A percentile compares a stretch with the other conserved stretches of the same genome.
Evolutionary conservation across 2,113 vertebrate species (phyloP).

Genomic region (Collichthys lucidus): DNA sequence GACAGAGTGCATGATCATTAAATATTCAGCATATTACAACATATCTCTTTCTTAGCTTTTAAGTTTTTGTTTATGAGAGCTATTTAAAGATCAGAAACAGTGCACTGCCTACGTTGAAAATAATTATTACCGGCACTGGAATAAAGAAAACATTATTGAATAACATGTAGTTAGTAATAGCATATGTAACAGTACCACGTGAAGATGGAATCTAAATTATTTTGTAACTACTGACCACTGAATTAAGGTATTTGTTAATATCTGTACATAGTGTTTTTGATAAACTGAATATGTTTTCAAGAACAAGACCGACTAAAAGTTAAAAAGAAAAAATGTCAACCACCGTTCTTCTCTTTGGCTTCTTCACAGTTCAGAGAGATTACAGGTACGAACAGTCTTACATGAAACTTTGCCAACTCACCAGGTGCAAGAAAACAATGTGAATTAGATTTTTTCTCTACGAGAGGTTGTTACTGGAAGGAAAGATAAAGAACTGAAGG

Average conservation of each 20-base stretch:
- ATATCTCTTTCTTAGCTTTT: constrained; percentile 14
- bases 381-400: constrained; percentile 4
- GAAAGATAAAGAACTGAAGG: constrained; percentile 24
- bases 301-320: constrained; percentile 6
- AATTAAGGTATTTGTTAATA: constrained; percentile 2
- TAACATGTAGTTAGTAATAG: constrained; percentile 2
- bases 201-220: constrained; percentile 3
- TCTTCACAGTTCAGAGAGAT: constrained; percentile 75
- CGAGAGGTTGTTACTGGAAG: constrained; percentile 2
- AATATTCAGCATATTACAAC: constrained; percentile 62
- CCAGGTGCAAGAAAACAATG: background rate
- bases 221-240: constrained; percentile 28
- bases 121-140: constrained; percentile 57
- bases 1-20: constrained; percentile 57
- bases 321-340: constrained; percentile 20
- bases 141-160: background rate
- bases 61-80: constrained; percentile 24
- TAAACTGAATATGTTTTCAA: constrained; percentile 7
- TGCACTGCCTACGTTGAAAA: constrained; percentile 51
- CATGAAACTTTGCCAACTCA: background rate
- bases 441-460: background rate
- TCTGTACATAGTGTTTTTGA: constrained; percentile 28
- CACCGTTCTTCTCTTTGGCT: constrained; percentile 45
- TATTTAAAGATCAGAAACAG: constrained; percentile 43
- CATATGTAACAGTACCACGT: constrained; percentile 24